Conservation (phyloP, 2,113 vertebrate species). For the Bos taurus region DNA sequence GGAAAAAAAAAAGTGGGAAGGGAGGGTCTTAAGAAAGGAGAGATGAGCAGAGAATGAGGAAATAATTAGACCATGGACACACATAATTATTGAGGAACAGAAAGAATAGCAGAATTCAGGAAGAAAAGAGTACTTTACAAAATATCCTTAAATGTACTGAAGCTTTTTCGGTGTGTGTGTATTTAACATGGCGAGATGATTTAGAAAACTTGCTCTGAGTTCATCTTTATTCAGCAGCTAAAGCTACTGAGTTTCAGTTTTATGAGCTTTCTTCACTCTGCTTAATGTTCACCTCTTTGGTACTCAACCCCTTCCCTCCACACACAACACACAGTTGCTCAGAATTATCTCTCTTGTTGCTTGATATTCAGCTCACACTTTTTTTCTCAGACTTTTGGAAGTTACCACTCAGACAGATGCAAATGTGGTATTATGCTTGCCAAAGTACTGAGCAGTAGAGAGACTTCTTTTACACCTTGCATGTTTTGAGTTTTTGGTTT, state of each 20-base stretch:
- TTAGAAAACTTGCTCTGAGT: neutral
- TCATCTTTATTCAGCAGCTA: neutral
- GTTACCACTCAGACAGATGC: constrained; percentile 33
- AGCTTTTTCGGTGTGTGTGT: neutral
- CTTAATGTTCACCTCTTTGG: neutral
- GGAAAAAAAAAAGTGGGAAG: neutral
- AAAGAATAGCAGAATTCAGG: neutral
- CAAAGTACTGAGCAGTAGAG: constrained; percentile 28
- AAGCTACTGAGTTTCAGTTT: neutral
- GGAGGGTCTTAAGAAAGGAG: neutral
- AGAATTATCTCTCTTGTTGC: neutral
- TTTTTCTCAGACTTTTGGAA: constrained; percentile 39
- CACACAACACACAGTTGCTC: neutral
- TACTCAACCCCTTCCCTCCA: neutral
- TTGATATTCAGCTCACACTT: constrained; percentile 50
- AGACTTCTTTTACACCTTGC: constrained; percentile 42
- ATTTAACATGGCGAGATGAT: neutral
- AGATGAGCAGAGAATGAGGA: constrained; percentile 29
- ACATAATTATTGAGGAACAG: neutral
- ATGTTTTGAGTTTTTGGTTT: constrained; percentile 10
- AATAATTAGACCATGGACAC: neutral
- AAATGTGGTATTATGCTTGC: neutral
- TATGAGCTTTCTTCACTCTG: neutral
- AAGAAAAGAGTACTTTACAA: neutral
- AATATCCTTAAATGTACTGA: neutral